These are phyloP conservation scores for Onychomys leucogaster DNA, from an alignment of 2,797 vertebrate species.

Conservation along the genomic window DNA sequence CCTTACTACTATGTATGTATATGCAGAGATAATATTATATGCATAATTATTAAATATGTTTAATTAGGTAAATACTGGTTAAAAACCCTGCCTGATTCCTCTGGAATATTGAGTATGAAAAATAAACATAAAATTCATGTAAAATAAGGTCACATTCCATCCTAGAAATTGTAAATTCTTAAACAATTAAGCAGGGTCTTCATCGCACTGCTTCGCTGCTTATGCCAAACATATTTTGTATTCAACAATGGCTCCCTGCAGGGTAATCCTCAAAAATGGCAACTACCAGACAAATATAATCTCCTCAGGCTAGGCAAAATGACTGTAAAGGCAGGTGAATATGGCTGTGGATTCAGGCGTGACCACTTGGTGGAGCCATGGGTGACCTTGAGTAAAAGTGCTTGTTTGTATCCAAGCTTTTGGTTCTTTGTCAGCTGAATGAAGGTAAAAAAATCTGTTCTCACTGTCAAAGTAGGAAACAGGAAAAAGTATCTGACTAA, in stretches of 20 bases:
- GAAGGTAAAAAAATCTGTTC: not conserved
- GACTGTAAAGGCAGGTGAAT: not conserved
- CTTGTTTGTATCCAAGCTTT: not conserved
- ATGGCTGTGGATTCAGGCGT: fast-evolving
- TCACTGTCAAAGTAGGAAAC: not conserved
- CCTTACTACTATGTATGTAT: not conserved
- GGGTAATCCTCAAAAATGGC: not conserved
- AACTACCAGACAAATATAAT: not conserved
- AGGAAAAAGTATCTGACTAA: not conserved
- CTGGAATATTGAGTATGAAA: not conserved
- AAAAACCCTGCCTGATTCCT: not conserved
- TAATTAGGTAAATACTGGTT: not conserved
- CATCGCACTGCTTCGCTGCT: not conserved
- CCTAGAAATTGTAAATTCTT: not conserved
- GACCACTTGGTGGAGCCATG: not conserved
- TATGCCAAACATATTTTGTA: constrained; percentile 36
- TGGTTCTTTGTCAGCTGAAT: not conserved
- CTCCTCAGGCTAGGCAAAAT: not conserved
- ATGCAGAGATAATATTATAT: not conserved
- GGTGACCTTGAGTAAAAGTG: not conserved
- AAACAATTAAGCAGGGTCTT: not conserved
- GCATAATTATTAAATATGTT: not conserved
- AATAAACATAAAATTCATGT: not conserved
- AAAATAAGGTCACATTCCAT: constrained; percentile 11
- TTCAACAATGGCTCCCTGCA: not conserved